Evolutionary conservation across 1,140 invertebrate species (phyloP).

Genomic region (Scaptomyza montana): DNA sequence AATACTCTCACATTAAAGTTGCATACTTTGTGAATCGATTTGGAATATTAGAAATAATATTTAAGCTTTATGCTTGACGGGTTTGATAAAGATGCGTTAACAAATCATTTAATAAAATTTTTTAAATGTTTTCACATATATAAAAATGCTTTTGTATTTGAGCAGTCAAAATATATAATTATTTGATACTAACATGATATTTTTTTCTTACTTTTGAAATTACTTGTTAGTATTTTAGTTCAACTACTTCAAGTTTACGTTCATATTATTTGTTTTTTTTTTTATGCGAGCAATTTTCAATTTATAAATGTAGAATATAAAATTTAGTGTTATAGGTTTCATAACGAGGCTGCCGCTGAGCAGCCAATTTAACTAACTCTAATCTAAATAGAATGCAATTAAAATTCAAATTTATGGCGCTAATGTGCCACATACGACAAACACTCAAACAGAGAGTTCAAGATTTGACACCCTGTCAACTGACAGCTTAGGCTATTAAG

Average conservation of each 20-base stretch:
- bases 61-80: too few species aligned
- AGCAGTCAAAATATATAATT: too few species aligned
- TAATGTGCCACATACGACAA: constrained; percentile 58
- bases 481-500: constrained; percentile 39
- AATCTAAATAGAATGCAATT: constrained; percentile 71
- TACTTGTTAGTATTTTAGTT: too few species aligned
- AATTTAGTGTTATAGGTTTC: constrained; percentile 41
- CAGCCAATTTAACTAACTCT: constrained; percentile 11
- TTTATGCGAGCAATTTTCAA: too few species aligned
- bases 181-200: neutral
- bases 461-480: constrained; percentile 50
- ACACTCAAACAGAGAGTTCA: constrained; percentile 32
- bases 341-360: constrained; percentile 20
- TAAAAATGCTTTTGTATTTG: too few species aligned
- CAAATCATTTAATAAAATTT: too few species aligned
- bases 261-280: too few species aligned
- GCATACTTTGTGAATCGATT: neutral
- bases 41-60: neutral
- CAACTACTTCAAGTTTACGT: too few species aligned
- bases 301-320: neutral
- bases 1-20: constrained; percentile 2
- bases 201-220: constrained; percentile 16
- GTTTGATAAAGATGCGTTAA: too few species aligned
- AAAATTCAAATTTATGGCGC: constrained; percentile 70
- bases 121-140: too few species aligned